Evolutionary conservation across 2,888 invertebrate species (phyloP).

Genomic region (Patella pellucida): DNA sequence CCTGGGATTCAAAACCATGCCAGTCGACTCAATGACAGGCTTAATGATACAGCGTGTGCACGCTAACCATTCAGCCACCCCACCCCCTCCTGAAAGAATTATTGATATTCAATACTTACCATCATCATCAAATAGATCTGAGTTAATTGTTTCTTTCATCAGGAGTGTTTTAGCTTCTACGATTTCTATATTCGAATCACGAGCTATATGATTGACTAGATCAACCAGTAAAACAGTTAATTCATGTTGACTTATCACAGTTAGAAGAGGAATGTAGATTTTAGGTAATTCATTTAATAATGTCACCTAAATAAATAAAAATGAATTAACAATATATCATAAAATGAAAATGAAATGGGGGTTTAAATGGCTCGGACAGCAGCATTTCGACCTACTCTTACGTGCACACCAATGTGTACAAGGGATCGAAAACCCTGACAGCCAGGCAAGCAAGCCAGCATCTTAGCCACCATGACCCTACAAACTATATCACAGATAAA

Average conservation of each 20-base stretch:
- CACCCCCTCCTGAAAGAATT: too few relatives aligned
- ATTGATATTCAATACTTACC: constrained; percentile 70
- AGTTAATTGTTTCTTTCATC: constrained; percentile 84
- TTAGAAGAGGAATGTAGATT: constrained; percentile 84
- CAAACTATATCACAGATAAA: too few relatives aligned
- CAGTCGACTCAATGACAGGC: too few relatives aligned
- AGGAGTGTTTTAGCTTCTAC: constrained; percentile 86
- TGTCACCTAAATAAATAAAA: constrained; percentile 77
- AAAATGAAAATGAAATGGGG: not conserved
- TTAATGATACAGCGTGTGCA: too few relatives aligned
- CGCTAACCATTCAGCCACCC: too few relatives aligned
- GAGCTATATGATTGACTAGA: constrained; percentile 83
- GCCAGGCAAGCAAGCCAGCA: too few relatives aligned
- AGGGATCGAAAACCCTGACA: too few relatives aligned
- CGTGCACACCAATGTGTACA: too few relatives aligned
- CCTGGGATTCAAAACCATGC: too few relatives aligned
- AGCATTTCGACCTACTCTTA: too few relatives aligned
- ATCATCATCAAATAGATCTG: constrained; percentile 81
- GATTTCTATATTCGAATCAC: constrained; percentile 77
- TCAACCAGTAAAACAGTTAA: constrained; percentile 84
- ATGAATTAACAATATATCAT: not conserved
- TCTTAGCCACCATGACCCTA: too few relatives aligned
- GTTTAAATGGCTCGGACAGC: too few relatives aligned
- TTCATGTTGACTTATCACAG: constrained; percentile 77
- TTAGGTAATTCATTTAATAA: constrained; percentile 86